Percentiles rank a stretch among this genome's conserved stretches.
These are phyloP conservation scores for Crambe crambe DNA, from an alignment of 37 sponge, comb jelly and placozoan species.

Conservation along the genomic window DNA sequence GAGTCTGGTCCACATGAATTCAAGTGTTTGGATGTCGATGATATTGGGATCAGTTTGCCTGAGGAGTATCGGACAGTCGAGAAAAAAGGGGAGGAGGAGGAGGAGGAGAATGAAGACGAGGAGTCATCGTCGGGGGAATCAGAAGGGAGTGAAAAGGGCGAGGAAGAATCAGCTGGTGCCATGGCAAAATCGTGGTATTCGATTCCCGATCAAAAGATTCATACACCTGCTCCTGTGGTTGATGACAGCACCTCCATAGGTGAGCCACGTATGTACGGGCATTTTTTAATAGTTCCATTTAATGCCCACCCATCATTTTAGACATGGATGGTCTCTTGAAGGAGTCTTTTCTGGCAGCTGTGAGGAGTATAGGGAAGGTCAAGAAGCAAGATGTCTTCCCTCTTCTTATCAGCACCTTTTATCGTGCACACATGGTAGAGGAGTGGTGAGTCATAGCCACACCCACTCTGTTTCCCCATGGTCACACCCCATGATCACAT, in stretches of 20 bases:
- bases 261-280: neutral
- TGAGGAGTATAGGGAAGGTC: neutral
- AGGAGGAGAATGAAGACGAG: neutral
- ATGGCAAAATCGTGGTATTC: neutral
- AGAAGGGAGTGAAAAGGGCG: neutral
- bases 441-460: slow-evolving; percentile 15
- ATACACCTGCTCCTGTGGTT: neutral
- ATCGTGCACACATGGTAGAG: slow-evolving; percentile 37
- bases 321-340: slow-evolving; percentile 44
- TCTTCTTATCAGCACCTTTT: slow-evolving; percentile 56
- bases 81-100: neutral
- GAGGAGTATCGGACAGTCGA: neutral
- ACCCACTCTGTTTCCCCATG: neutral
- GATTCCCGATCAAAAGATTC: neutral
- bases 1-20: no score
- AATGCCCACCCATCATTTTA: neutral
- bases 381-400: slow-evolving; percentile 30
- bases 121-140: neutral
- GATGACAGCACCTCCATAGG: neutral
- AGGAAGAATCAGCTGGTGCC: neutral
- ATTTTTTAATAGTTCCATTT: neutral
- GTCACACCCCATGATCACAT: neutral
- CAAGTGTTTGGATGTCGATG: neutral
- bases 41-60: neutral
- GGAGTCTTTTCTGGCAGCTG: slow-evolving; percentile 38